These are phyloP conservation scores for Kryphioiulus occultus DNA, from an alignment of 2,888 invertebrate genomes.

Conservation along the genomic window DNA sequence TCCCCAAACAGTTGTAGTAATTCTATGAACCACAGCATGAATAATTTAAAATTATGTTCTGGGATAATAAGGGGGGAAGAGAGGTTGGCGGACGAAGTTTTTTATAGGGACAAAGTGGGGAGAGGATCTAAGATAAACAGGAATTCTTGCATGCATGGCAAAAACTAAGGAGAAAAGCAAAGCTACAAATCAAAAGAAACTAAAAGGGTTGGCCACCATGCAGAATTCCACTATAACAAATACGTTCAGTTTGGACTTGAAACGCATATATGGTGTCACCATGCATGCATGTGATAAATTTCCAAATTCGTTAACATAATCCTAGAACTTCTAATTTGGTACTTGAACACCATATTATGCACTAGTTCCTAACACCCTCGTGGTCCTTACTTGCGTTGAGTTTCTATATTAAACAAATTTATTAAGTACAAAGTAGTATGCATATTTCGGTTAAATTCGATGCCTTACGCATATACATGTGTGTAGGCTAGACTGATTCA, in stretches of 20 bases:
- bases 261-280: background rate
- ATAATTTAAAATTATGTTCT: constrained; percentile 35
- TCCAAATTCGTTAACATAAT: too few relatives aligned
- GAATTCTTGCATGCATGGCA: constrained; percentile 1
- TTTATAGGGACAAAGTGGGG: constrained; percentile 20
- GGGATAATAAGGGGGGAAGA: background rate
- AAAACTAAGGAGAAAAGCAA: constrained; percentile 25
- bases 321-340: too few relatives aligned
- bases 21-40: constrained; percentile 35
- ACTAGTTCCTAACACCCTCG: too few relatives aligned
- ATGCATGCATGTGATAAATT: background rate
- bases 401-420: too few relatives aligned
- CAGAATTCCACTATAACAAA: constrained; percentile 26
- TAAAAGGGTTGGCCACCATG: constrained; percentile 29
- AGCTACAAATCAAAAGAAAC: constrained; percentile 3
- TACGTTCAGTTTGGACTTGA: background rate
- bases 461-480: too few relatives aligned
- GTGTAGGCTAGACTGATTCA: too few relatives aligned
- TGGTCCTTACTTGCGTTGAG: too few relatives aligned
- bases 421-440: too few relatives aligned
- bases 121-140: constrained; percentile 27
- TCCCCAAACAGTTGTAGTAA: constrained; percentile 37
- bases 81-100: constrained; percentile 5
- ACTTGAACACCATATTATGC: too few relatives aligned
- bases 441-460: too few relatives aligned